phyloP scores from a whole-genome alignment of 2,888 invertebrate genomes.

The Leucophora obtusa region DNA sequence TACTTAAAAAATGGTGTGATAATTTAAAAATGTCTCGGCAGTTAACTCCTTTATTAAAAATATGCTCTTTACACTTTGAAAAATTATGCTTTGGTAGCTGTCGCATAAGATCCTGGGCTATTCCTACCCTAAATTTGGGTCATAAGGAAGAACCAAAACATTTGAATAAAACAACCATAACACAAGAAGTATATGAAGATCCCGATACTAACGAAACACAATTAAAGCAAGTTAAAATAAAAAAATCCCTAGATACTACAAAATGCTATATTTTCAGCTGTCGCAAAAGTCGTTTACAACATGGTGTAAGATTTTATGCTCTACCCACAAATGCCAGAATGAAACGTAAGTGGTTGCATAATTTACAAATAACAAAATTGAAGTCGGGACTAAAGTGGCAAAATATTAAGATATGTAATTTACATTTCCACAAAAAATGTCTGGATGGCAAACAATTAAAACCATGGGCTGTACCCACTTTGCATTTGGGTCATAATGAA shows the following conservation, averaged over 20 bases:
- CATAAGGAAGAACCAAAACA: constrained; percentile 46
- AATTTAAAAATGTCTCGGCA: constrained; percentile 65
- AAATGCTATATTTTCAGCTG: constrained; percentile 71
- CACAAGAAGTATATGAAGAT: constrained; percentile 38
- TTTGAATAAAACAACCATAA: constrained; percentile 46
- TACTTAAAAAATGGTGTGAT: constrained; percentile 65
- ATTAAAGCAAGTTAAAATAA: constrained; percentile 67
- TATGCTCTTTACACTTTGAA: constrained; percentile 66
- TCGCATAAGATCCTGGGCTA: constrained; percentile 66
- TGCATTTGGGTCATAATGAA: constrained; percentile 69
- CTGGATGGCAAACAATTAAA: constrained; percentile 71
- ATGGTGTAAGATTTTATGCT: constrained; percentile 71
- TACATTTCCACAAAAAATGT: constrained; percentile 73
- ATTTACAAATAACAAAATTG: constrained; percentile 68
- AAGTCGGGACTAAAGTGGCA: constrained; percentile 56
- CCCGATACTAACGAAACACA: constrained; percentile 12
- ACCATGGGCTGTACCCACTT: constrained; percentile 73
- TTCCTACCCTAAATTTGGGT: constrained; percentile 65
- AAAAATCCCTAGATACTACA: constrained; percentile 64
- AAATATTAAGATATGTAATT: constrained; percentile 69
- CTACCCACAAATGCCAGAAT: constrained; percentile 69
- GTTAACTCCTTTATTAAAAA: constrained; percentile 61
- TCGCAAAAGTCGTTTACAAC: constrained; percentile 70
- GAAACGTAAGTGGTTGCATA: constrained; percentile 72
- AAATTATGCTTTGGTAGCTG: constrained; percentile 66